A percentile compares a stretch with the other conserved stretches of the same genome.
phyloP scores from a whole-genome alignment of 2,113 vertebrate genomes.

The Lethenteron camtschaticum region DNA sequence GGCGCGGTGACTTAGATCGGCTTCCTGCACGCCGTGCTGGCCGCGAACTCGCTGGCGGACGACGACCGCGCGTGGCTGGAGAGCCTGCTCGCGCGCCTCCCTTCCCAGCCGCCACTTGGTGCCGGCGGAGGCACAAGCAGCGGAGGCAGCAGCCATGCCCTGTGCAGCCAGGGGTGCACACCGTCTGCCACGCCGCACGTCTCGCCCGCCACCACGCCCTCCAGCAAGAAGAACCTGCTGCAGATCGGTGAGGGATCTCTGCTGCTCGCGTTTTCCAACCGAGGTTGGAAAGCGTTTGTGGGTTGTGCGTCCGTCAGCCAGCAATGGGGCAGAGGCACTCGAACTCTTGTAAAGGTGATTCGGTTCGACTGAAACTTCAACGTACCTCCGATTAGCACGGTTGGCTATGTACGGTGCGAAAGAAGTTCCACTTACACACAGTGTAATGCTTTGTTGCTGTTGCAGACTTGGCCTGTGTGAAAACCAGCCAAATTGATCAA shows the following conservation, averaged over 20 bases:
- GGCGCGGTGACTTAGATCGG: constrained; percentile 31
- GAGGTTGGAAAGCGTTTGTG: no score
- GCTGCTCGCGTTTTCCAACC: background rate
- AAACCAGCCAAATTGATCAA: no score
- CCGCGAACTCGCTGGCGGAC: constrained; percentile 61
- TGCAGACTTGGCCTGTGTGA: no score
- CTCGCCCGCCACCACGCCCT: constrained; percentile 76
- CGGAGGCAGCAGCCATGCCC: background rate
- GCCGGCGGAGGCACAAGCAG: background rate
- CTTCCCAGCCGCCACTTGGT: constrained; percentile 13
- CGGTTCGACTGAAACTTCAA: no score
- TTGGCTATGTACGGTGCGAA: no score
- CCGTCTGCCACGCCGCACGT: constrained; percentile 75
- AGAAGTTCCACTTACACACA: no score
- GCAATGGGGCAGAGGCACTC: no score
- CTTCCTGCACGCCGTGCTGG: constrained; percentile 65
- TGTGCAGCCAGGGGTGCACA: constrained; percentile 62
- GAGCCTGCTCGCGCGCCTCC: constrained; percentile 54
- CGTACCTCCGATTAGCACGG: no score
- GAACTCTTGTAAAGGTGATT: no score
- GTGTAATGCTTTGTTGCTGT: no score
- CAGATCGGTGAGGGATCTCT: constrained; percentile 45
- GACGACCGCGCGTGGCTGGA: constrained; percentile 76
- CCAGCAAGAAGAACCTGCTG: constrained; percentile 74
- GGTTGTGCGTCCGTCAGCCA: no score